Percentiles rank a stretch among this genome's conserved stretches.
Conservation (phyloP, 2,888 invertebrate genomes). For the Athetis lepigone region DNA sequence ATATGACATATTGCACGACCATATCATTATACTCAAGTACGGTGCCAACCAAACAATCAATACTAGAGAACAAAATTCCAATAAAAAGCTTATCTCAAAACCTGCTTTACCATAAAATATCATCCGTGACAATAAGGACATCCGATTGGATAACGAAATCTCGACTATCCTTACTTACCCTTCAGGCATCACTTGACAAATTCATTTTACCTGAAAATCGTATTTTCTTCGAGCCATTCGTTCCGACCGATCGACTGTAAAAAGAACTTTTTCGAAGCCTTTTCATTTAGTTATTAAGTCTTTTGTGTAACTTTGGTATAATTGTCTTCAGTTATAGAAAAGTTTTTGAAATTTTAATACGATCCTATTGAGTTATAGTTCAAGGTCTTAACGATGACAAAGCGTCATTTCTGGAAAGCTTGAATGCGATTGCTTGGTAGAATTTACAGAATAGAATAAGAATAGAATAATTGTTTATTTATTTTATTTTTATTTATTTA, state of each 20-base stretch:
- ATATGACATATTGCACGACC: too few species aligned
- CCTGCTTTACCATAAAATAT: slow-evolving; percentile 9
- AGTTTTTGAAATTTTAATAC: neutral
- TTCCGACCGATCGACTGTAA: slow-evolving; percentile 26
- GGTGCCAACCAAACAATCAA: too few species aligned
- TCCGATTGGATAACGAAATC: slow-evolving; percentile 31
- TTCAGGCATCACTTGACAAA: slow-evolving; percentile 47
- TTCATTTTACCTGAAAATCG: slow-evolving; percentile 51
- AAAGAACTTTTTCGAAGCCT: slow-evolving; percentile 18
- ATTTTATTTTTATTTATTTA: too few species aligned
- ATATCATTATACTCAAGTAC: too few species aligned
- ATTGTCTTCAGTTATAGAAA: slow-evolving; percentile 22
- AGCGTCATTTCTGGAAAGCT: too few species aligned
- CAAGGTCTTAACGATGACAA: too few species aligned
- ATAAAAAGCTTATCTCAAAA: neutral
- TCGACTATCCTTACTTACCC: slow-evolving; percentile 15
- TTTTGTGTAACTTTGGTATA: slow-evolving; percentile 12
- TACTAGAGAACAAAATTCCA: too few species aligned
- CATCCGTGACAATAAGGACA: slow-evolving; percentile 12
- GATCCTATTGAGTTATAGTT: neutral
- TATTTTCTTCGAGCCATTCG: slow-evolving; percentile 40
- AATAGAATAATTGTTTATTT: too few species aligned
- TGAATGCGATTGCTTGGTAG: too few species aligned
- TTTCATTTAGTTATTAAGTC: slow-evolving; percentile 24
- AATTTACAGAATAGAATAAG: too few species aligned